These are phyloP conservation scores for Diaperis boleti DNA, from an alignment of 2,888 invertebrate genomes.

Conservation along the genomic window DNA sequence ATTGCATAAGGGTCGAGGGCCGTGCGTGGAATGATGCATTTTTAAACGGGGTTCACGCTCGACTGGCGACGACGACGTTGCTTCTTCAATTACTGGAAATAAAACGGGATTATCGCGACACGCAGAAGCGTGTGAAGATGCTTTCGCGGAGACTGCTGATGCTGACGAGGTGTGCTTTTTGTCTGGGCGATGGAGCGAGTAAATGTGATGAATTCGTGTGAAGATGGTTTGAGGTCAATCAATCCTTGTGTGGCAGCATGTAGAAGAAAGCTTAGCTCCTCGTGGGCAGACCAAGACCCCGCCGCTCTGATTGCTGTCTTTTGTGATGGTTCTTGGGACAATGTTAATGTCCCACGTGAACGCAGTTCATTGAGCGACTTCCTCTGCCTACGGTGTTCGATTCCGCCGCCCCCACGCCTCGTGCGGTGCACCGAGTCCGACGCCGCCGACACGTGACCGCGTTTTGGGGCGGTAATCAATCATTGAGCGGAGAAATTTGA, in stretches of 20 bases:
- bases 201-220: no score
- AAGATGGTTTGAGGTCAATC: no score
- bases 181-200: no score
- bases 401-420: slow-evolving; percentile 14
- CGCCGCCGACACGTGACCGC: slow-evolving; percentile 28
- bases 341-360: slow-evolving; percentile 30
- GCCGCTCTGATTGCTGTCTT: slow-evolving; percentile 29
- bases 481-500: no score
- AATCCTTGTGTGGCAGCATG: no score
- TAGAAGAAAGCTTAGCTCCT: not conserved
- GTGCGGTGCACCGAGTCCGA: slow-evolving; percentile 23
- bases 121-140: slow-evolving; percentile 33
- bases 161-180: slow-evolving; percentile 19
- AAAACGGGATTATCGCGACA: slow-evolving; percentile 34
- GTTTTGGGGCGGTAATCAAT: no score
- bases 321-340: slow-evolving; percentile 30
- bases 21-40: slow-evolving; percentile 40
- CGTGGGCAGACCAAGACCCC: slow-evolving; percentile 18
- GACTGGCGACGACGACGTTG: slow-evolving; percentile 34
- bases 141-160: slow-evolving; percentile 29
- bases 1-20: slow-evolving; percentile 35
- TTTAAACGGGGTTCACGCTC: slow-evolving; percentile 35
- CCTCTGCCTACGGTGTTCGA: slow-evolving; percentile 21
- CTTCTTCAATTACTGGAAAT: slow-evolving; percentile 37
- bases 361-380: slow-evolving; percentile 31